Evolutionary conservation across 2,888 invertebrate species (phyloP), one percentile per base, ranked within the genome.

Genomic region (Himalopsyche anomala): DNA sequence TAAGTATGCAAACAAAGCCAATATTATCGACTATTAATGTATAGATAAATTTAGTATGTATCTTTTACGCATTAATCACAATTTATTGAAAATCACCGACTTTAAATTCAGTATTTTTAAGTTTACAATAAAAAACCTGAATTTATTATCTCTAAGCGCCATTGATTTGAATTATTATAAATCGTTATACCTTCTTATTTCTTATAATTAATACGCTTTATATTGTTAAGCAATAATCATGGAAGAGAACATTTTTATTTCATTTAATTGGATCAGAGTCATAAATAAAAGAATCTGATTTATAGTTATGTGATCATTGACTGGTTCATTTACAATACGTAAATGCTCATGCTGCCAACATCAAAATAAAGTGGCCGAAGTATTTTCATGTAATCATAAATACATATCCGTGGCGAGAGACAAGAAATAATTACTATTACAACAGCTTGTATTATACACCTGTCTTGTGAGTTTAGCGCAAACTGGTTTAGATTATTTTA

Each of bases 401-500:
- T 62, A 19, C 62, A 5, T 19, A 2, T 17, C n/a, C n/a, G 8
- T 56, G n/a, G 19, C 62, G 62, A 62, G 8, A 62, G 62, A 62
- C 62, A 28, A 62, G 28, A 62, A 62, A 62, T 62, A 62, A 62
- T 62, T 62, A 62, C 62, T 19, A 62, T 19, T 9, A 62, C 19
- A 12, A 51, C 19, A 62, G 15, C 62, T 62, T 62, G 9, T 62
- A n/a, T 51, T n/a, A n/a, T 51, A 15, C 28, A 81, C 45, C 84
- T 84, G 81, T 84, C 81, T 42, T 36, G 55, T 84, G 56, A 80
- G 28, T 54, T 84, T 79, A 84, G 45, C 55, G 62, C 80, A 40
- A 84, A 81, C 84, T 80, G 55, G 84, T 84, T 81, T 36, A 56
- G 40, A 42, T 80, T 28, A 28, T 55, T 84, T 42, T 56, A 80